Evolutionary conservation across 2,888 invertebrate species (phyloP).

Genomic region (Thera britannica): DNA sequence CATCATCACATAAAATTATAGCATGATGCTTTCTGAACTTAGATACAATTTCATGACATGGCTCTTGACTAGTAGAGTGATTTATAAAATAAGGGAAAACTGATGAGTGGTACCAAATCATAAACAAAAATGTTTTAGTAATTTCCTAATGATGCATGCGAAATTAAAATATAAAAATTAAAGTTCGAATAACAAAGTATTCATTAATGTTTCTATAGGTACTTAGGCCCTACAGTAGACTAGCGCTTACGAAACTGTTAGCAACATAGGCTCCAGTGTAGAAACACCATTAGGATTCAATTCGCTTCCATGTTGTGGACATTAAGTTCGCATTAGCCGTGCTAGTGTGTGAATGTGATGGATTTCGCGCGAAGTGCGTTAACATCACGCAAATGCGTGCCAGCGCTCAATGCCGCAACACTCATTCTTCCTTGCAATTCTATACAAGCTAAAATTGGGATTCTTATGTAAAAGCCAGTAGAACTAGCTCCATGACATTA

Average conservation of each 20-base stretch:
- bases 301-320: conserved; percentile 38
- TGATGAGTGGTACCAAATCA: no score
- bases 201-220: not conserved
- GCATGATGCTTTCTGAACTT: no score
- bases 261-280: not conserved
- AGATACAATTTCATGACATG: no score
- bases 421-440: conserved; percentile 4
- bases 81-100: no score
- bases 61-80: no score
- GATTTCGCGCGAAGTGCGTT: conserved; percentile 25
- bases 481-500: no score
- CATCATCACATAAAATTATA: no score
- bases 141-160: no score
- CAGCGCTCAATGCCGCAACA: conserved; percentile 3
- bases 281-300: conserved; percentile 19
- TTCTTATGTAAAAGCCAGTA: conserved; percentile 10
- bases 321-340: conserved; percentile 42
- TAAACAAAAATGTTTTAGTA: no score
- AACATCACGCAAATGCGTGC: conserved; percentile 12
- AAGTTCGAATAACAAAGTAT: no score
- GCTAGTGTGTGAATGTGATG: conserved; percentile 30
- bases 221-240: not conserved
- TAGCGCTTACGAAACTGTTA: not conserved
- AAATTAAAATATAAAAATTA: no score
- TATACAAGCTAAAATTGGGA: not conserved